Evolutionary conservation across 2,888 invertebrate species (phyloP).

Genomic region (Aquatica leii): DNA sequence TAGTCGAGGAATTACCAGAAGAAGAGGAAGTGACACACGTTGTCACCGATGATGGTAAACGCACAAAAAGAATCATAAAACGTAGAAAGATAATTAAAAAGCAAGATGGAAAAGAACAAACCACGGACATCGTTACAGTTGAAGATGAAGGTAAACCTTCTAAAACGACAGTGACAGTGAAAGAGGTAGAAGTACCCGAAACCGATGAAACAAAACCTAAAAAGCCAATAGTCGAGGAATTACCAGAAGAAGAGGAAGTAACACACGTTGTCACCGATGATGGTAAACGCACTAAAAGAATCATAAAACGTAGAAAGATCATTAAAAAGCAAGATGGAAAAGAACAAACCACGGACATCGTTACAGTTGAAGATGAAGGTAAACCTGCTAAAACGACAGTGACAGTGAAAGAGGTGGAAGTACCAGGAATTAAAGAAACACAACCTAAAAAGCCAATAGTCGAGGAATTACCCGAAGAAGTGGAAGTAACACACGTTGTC

Average conservation of each 20-base stretch:
- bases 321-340: not conserved
- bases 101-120: not conserved
- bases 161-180: not conserved
- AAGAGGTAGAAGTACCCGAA: not conserved
- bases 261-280: not conserved
- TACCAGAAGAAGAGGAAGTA: not conserved
- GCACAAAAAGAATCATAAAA: not conserved
- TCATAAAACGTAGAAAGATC: not conserved
- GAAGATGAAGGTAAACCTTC: not conserved
- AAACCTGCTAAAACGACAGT: not conserved
- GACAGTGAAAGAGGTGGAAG: not conserved
- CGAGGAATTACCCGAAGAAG: not conserved
- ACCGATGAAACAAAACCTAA: not conserved
- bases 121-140: not conserved
- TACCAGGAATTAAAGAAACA: not conserved
- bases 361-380: not conserved
- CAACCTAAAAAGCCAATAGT: not conserved
- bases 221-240: not conserved
- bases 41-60: not conserved
- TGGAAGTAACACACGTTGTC: not conserved
- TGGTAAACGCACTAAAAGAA: constrained; percentile 1
- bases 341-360: not conserved
- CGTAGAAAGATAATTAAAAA: not conserved
- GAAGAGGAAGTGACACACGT: not conserved
- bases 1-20: not conserved